Conservation (phyloP, 2,888 invertebrate species). For the Agrotis segetum region DNA sequence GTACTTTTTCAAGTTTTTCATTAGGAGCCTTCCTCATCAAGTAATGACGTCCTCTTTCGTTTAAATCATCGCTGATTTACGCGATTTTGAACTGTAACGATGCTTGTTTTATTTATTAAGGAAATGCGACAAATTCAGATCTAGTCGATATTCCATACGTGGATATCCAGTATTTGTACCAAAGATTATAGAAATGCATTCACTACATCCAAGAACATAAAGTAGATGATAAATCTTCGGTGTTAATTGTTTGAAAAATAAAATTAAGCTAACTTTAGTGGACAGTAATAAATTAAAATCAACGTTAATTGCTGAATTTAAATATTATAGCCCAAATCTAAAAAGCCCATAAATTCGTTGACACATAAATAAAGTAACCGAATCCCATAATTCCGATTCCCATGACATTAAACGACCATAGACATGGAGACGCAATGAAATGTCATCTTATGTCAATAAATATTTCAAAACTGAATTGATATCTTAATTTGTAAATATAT, state of each 20-base stretch:
- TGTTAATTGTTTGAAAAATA: background rate
- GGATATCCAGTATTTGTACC: background rate
- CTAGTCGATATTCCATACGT: background rate
- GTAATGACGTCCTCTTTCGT: conserved; percentile 32
- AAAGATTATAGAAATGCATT: background rate
- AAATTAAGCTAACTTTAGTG: conserved; percentile 15
- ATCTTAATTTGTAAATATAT: conserved; percentile 43
- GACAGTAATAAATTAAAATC: conserved; percentile 39
- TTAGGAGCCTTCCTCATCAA: conserved; percentile 8
- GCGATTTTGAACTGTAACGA: conserved; percentile 21
- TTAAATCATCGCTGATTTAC: background rate
- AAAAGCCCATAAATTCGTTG: conserved; percentile 35
- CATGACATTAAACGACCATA: conserved; percentile 7
- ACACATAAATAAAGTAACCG: conserved; percentile 35
- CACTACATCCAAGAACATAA: background rate
- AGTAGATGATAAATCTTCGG: background rate
- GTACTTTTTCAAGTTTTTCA: conserved; percentile 30
- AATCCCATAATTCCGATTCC: conserved; percentile 33
- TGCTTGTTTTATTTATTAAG: background rate
- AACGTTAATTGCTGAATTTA: conserved; percentile 48
- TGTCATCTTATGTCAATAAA: conserved; percentile 43
- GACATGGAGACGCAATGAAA: conserved; percentile 22
- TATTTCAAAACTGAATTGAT: conserved; percentile 41
- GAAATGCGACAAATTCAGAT: background rate
- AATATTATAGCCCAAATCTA: conserved; percentile 39